phyloP scores from a whole-genome alignment of 1,140 invertebrate species.

The Hyles vespertilio region DNA sequence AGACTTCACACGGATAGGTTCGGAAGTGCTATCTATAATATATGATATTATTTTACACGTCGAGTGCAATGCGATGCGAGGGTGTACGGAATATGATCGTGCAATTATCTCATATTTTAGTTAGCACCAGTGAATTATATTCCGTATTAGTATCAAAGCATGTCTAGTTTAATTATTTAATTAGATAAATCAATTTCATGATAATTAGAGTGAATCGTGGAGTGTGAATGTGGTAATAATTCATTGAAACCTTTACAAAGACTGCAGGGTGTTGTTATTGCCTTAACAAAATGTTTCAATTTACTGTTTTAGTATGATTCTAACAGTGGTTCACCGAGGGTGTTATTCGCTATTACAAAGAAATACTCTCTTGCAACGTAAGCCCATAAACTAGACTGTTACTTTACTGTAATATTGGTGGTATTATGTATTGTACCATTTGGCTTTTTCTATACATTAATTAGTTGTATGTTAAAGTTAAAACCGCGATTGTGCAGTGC shows the following conservation, averaged over 20 bases:
- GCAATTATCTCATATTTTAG: too few species aligned
- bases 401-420: conserved; percentile 7
- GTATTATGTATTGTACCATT: conserved; percentile 1
- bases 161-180: conserved; percentile 22
- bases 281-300: conserved; percentile 22
- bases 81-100: too few species aligned
- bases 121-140: too few species aligned
- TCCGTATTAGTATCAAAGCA: neutral
- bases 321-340: conserved; percentile 1
- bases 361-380: too few species aligned
- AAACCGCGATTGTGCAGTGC: neutral
- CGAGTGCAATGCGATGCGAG: too few species aligned
- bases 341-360: too few species aligned
- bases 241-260: conserved; percentile 10
- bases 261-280: conserved; percentile 27
- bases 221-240: neutral
- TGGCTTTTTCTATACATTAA: too few species aligned
- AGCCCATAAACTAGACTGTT: too few species aligned
- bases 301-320: conserved; percentile 3
- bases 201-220: neutral
- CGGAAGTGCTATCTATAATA: too few species aligned
- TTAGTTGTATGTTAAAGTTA: too few species aligned
- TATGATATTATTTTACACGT: too few species aligned
- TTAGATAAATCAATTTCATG: conserved; percentile 10
- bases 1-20: too few species aligned